Base-by-base conservation (phyloP, 2,888 invertebrate species). In the Eupsilia transversa region DNA sequence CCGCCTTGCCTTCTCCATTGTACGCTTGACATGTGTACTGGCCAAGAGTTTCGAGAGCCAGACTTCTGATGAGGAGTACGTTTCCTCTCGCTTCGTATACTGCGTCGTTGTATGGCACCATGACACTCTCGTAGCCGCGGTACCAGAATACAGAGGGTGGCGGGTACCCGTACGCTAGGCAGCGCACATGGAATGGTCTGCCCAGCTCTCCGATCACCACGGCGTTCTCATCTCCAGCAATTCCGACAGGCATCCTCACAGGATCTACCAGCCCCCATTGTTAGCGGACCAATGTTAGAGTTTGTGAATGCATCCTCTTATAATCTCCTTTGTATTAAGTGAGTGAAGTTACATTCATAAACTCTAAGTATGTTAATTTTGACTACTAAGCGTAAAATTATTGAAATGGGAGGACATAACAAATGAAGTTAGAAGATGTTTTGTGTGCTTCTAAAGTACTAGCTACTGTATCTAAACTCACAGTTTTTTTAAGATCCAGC, bases 21-120 rank as follows among this genome's bases (percentile, higher is more conserved):
- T 98, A 99, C 7, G 98, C 99, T 90, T 98, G 98, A 91, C 99
- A 99, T 10, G 98, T 98, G 94, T 99, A 99, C 67, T 97, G 97
- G 7, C 99, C 99, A 70, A 98, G 97, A 88, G 98, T 98, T 10
- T 97, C 97, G 33, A 98, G 89, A 52, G 97, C 97, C 23, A 99
- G 97, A 1, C 97, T 95, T 70, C 97, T 96, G 89, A 99, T 98
- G 77, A 97, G 96, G 63, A 99, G 96, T 2, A 98, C 97, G 92
- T 97, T 97, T 88, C 98, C 98, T 78, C 97, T 97, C 81, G 98
- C 98, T 91, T 98, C 98, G 92, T 97, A 98, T 70, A 97, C 94
- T 27, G 96, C 95, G 79, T 97, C 97, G 86, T 97, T 97, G 85
- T 97, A 95, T 0, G 99, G 98, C 78, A 99, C 96, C 97, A 98